Evolutionary conservation across 2,113 vertebrate genomes (phyloP), one percentile per base, ranked within the genome.

Genomic region (Caloenas nicobarica): DNA sequence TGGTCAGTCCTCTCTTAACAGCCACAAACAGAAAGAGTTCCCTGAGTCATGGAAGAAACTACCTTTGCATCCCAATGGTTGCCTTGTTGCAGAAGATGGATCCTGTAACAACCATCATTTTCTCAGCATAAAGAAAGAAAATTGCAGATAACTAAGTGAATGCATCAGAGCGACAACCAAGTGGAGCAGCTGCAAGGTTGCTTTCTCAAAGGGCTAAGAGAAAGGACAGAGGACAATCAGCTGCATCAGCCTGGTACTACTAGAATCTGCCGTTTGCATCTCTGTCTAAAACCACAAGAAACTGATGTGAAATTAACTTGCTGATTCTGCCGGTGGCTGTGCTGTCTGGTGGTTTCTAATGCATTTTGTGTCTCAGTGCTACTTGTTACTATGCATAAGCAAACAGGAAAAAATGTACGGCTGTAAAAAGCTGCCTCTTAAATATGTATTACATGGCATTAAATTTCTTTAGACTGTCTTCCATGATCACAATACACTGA

Each of bases 1-100:
- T 1, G 0, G 8, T 14, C 0, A 0, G 28, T 34, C 22, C 21
- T 65, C 21, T 70, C 19, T 13, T 11, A 28, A 58, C 19, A 56
- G 1, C 24, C 15, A 31, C 1, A 21, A 57, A 33, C 26, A 15
- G 46, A 48, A 65, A 28, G n/a, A 38, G 16, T 9, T 81, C 22
- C 28, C 34, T 6, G 23, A 42, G n/a, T 53, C 61, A 13, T 3
- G 16, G 51, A 40, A 73, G n/a, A 33, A 90, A 7, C 57, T n/a
- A 2, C 9, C 12, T 13, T 48, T 34, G 4, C n/a, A 38, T 38
- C 38, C 70, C 36, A 16, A 1, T 16, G 19, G 10, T 3, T 42
- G 26, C 24, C 16, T 31, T 34, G 58, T 34, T 3, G 3, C 26
- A 13, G 21, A 23, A 26, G 31, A 48, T 9, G 42, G 26, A 6